phyloP scores from a whole-genome alignment of 2,888 invertebrate genomes.

The Sussaba pulchella region DNA sequence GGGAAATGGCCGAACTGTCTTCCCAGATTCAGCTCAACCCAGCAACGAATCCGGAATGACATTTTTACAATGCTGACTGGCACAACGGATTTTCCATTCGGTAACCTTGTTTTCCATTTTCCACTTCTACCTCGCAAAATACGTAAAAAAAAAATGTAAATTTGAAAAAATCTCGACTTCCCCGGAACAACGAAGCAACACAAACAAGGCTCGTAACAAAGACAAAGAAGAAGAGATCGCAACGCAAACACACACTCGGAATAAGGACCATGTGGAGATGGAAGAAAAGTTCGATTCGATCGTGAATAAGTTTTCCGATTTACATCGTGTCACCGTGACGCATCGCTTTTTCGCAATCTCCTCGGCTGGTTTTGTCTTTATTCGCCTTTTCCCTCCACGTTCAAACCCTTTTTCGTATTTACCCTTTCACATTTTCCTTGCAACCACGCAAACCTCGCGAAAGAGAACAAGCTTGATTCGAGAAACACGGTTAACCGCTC shows the following conservation, averaged over 20 bases:
- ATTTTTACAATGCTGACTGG: constrained; percentile 23
- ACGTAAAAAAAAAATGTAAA: no score
- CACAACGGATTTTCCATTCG: no score
- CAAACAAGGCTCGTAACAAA: not conserved
- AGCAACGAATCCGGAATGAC: constrained; percentile 30
- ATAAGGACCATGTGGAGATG: not conserved
- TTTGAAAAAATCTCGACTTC: no score
- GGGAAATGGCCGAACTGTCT: constrained; percentile 8
- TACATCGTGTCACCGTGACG: constrained; percentile 36
- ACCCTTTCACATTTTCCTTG: not conserved
- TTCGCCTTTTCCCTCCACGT: not conserved
- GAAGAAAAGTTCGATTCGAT: constrained; percentile 36
- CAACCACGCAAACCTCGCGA: not conserved
- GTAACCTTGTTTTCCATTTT: no score
- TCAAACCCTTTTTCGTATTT: constrained; percentile 12
- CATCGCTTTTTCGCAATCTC: constrained; percentile 33
- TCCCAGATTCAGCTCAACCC: not conserved
- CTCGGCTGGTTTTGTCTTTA: not conserved
- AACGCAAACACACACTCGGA: not conserved
- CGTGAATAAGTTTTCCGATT: constrained; percentile 40
- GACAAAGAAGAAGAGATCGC: constrained; percentile 3
- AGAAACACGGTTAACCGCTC: constrained; percentile 59
- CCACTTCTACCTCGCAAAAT: no score
- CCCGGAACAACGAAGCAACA: not conserved
- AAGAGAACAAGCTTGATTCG: constrained; percentile 45